These are phyloP conservation scores for Melipona bicolor DNA, from an alignment of 2,888 invertebrate species.

Conservation along the genomic window DNA sequence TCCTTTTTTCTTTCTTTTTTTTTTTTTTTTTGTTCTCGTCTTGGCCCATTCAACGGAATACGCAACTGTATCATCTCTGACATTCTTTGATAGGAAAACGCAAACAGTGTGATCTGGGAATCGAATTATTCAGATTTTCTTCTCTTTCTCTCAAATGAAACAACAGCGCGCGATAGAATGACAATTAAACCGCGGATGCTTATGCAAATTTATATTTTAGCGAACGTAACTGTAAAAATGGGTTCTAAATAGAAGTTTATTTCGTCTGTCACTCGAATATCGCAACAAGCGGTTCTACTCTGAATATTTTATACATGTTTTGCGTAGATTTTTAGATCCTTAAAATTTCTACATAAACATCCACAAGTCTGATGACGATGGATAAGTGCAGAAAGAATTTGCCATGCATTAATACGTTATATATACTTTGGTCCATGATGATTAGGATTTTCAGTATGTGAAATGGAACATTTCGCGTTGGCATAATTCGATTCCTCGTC, in stretches of 20 bases:
- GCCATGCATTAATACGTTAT: neutral
- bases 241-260: too few species aligned
- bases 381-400: neutral
- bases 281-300: too few species aligned
- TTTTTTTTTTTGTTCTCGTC: slow-evolving; percentile 4
- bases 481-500: slow-evolving; percentile 17
- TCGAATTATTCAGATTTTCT: slow-evolving; percentile 6
- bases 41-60: slow-evolving; percentile 20
- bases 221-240: too few species aligned
- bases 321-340: too few species aligned
- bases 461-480: neutral
- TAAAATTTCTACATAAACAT: too few species aligned
- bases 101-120: slow-evolving; percentile 18
- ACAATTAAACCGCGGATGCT: neutral
- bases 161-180: neutral
- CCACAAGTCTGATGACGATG: too few species aligned
- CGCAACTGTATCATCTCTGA: neutral
- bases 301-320: too few species aligned
- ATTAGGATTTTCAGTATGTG: neutral
- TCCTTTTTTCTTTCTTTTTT: too few species aligned
- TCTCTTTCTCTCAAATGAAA: neutral
- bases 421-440: slow-evolving; percentile 17
- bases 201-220: too few species aligned
- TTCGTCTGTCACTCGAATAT: too few species aligned
- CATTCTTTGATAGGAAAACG: slow-evolving; percentile 7